These are phyloP conservation scores for Balaenoptera acutorostrata DNA, from an alignment of 2,113 vertebrate genomes.

Conservation along the genomic window DNA sequence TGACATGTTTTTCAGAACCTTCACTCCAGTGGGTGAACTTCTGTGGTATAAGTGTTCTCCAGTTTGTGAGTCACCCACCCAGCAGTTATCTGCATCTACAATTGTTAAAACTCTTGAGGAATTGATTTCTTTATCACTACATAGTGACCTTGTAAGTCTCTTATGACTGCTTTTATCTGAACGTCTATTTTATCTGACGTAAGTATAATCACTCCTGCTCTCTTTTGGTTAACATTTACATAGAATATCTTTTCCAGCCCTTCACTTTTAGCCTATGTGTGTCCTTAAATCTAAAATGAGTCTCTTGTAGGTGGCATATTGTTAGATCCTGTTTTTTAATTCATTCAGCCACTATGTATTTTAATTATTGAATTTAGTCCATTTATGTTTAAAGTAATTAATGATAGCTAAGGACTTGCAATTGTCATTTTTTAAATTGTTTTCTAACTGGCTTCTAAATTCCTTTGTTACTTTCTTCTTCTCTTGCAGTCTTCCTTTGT, in stretches of 20 bases:
- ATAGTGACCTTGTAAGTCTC: not conserved
- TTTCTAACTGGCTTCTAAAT: not conserved
- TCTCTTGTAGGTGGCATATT: no score
- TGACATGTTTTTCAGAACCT: no score
- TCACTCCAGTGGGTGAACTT: no score
- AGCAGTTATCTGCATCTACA: no score
- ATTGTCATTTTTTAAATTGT: not conserved
- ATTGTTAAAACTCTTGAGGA: not conserved
- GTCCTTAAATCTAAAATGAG: no score
- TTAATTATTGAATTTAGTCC: not conserved
- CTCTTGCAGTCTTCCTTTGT: not conserved
- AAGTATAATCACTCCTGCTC: not conserved
- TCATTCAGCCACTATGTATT: not conserved
- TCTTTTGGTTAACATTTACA: not conserved
- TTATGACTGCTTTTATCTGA: not conserved
- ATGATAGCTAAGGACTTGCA: not conserved
- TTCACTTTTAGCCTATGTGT: no score
- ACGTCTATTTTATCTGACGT: no score
- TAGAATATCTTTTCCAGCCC: not conserved
- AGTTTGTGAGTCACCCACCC: no score
- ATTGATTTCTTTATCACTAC: not conserved
- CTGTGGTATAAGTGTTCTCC: no score
- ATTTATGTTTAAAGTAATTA: not conserved
- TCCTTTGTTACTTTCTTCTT: not conserved
- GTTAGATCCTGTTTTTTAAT: no score